Evolutionary conservation across 2,888 invertebrate genomes (phyloP).

Genomic region (Tipula unca): DNA sequence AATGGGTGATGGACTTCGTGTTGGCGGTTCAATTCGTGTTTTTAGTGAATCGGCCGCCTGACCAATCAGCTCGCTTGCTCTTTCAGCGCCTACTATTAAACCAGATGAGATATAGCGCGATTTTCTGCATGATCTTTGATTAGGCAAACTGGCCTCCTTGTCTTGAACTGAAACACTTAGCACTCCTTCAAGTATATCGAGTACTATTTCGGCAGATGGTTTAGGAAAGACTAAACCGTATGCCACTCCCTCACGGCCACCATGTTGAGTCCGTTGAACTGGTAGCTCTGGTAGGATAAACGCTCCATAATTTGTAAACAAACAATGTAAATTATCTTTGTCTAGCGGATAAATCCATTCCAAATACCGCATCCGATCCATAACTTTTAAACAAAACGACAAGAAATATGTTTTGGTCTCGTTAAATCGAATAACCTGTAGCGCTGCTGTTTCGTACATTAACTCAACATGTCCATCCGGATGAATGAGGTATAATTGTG

Average conservation of each 20-base stretch:
- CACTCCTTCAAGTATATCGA: conserved; percentile 52
- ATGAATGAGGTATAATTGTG: neutral
- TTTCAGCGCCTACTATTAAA: conserved; percentile 56
- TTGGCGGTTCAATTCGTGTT: conserved; percentile 44
- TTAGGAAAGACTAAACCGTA: conserved; percentile 27
- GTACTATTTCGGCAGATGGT: conserved; percentile 44
- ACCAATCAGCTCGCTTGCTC: conserved; percentile 51
- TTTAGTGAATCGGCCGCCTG: conserved; percentile 53
- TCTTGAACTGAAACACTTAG: conserved; percentile 46
- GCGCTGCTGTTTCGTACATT: neutral
- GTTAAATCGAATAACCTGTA: neutral
- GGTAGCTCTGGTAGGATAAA: conserved; percentile 66
- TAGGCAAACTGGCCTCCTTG: conserved; percentile 30
- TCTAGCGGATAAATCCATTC: conserved; percentile 64
- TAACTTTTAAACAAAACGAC: neutral
- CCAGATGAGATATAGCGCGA: conserved; percentile 60
- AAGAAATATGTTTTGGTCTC: neutral
- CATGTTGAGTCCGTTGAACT: conserved; percentile 28
- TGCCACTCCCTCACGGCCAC: conserved; percentile 26
- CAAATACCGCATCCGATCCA: neutral
- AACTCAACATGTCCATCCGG: neutral
- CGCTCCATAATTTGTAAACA: conserved; percentile 60
- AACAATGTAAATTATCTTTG: conserved; percentile 58
- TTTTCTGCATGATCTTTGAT: conserved; percentile 40
- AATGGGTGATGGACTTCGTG: conserved; percentile 40